Evolutionary conservation across 2,888 invertebrate genomes (phyloP), one percentile per base, ranked within the genome.

Genomic region (Ophonus ardosiacus): DNA sequence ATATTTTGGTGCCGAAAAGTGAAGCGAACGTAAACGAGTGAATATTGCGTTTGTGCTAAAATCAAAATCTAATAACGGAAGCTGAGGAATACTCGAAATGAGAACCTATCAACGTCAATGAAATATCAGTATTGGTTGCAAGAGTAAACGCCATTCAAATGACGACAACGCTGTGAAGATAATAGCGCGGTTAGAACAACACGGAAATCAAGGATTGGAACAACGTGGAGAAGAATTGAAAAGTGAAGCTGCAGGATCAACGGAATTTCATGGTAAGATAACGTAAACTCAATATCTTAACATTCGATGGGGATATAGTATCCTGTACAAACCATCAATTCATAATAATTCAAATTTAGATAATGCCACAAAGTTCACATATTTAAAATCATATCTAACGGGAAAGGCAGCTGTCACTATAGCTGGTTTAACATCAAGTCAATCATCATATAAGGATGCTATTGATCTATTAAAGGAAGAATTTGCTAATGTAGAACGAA

Each of bases 231-330:
- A 71, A 17, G 40, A 71, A 71, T 10, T 7, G 2, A 7, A 17
- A 10, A 18, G 15, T 13, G 24, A 24, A 10, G 10, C 10, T 68
- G 68, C 4, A 43, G 56, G 13, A 57, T 57, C 6, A 57, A 57
- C 40, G 40, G 7, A 40, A 40, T 40, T 57, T 3, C 4, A 3
- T 24, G 24, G 65, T 63, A 63, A 63, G 65, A 63, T 17, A 8
- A 40, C 38, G 1, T 15, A 71, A 71, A 40, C 38, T 71, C 10
- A 10, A 43, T 74, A 74, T 43, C 8, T 4, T 43, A n/a, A 74
- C 8, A 74, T 74, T 74, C 40, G 74, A 74, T 21, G 74, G 74
- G 2, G 43, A 74, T 15, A 74, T 74, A n/a, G 74, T 15, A 51
- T 10, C 7, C 15, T 68, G 68, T 71, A 40, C 40, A n/a, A 17